Conservation (phyloP, 1,140 invertebrate species). For the Drosophila elegans region DNA sequence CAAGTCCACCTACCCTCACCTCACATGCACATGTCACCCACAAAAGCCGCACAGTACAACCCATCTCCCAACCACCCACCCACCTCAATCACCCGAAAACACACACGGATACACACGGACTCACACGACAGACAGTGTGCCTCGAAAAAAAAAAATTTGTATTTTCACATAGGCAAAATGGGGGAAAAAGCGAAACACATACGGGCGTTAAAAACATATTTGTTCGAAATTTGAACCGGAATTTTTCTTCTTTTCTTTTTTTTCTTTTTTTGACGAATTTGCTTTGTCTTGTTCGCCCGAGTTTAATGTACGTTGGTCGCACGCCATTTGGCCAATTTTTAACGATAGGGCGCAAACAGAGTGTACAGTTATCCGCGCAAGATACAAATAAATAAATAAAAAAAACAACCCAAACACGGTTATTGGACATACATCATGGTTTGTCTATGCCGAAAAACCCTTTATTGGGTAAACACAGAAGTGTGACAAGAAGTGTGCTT, state of each 20-base stretch:
- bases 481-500: too few relatives aligned
- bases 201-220: conserved; percentile 54
- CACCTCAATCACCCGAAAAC: conserved; percentile 2
- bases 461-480: neutral
- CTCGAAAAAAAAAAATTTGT: conserved; percentile 36
- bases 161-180: conserved; percentile 48
- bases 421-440: neutral
- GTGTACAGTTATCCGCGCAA: conserved; percentile 60
- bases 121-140: conserved; percentile 23
- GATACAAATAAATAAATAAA: neutral
- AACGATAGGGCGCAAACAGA: conserved; percentile 52
- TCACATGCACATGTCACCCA: conserved; percentile 62
- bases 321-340: conserved; percentile 63
- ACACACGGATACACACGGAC: conserved; percentile 1
- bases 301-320: conserved; percentile 16
- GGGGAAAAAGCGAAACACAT: conserved; percentile 22
- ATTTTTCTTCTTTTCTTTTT: conserved; percentile 21
- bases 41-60: conserved; percentile 17
- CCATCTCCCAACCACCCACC: conserved; percentile 7
- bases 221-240: conserved; percentile 64
- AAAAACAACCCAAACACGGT: conserved; percentile 10
- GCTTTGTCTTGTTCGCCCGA: conserved; percentile 8
- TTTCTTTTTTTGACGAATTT: conserved; percentile 4
- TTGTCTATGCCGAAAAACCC: neutral
- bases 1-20: conserved; percentile 3